Evolutionary conservation across 2,797 vertebrate species (phyloP), one percentile per base, ranked within the genome.

Genomic region (Meriones psammophilus): DNA sequence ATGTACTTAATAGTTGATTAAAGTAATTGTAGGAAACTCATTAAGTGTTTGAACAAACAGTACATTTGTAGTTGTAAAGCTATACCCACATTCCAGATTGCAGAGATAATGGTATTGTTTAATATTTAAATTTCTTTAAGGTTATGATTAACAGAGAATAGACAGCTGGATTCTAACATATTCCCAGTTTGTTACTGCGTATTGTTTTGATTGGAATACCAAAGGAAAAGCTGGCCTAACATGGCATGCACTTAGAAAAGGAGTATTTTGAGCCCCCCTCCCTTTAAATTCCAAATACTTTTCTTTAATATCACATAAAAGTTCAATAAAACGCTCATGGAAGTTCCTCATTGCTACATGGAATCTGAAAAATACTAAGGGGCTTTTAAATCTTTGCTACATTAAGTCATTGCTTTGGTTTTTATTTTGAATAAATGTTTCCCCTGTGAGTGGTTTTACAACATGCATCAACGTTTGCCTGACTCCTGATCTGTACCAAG

Each of bases 201-300:
- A 88, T 28, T 85, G 62, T 84, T 87, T 94, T 77, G 13, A 56
- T 36, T n/a, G 39, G 88, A 85, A 84, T 20, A 50, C 50, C 15
- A 95, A 18, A 88, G 79, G 42, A 87, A 88, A 93, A 91, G 78
- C 0, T 39, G 56, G 66, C 30, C 13, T 81, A 39, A 89, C 0
- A 0, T 56, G 33, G 80, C 14, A 68, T 54, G 13, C 62, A 73
- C 36, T 36, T 68, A 22, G 18, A 50, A 85, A 50, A 68, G 91
- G 33, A 66, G 18, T 42, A 69, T 28, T 92, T 58, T 94, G 56
- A 56, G 80, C 12, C 12, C 3, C 8, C 8, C 92, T 93, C 39
- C 91, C 92, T 93, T 88, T 28, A 85, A 91, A 56, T 74, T 88
- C 5, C 88, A 54, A 22, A 28, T 90, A 62, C 81, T 88, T n/a